Conservation (phyloP, 2,888 invertebrate genomes). For the Diadromus collaris region DNA sequence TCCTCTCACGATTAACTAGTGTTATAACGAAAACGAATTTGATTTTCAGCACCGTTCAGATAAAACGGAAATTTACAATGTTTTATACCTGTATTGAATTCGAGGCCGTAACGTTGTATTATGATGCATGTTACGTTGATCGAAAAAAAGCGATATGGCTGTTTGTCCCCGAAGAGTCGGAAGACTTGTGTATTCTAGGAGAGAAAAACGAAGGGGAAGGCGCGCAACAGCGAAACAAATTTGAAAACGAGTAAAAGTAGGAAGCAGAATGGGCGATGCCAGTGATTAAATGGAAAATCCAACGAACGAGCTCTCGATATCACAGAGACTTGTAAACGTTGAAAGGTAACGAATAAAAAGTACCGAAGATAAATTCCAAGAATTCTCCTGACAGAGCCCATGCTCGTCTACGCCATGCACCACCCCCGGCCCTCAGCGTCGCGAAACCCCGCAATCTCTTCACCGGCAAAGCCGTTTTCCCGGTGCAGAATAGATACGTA, state of each 20-base stretch:
- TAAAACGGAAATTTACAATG: no score
- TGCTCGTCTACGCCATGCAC: slow-evolving; percentile 13
- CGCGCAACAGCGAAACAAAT: slow-evolving; percentile 5
- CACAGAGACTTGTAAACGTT: slow-evolving; percentile 44
- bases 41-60: no score
- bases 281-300: slow-evolving; percentile 3
- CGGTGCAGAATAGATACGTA: slow-evolving; percentile 12
- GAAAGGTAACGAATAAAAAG: slow-evolving; percentile 56
- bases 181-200: background rate
- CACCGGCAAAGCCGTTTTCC: background rate
- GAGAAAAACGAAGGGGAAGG: slow-evolving; percentile 3
- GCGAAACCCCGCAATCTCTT: slow-evolving; percentile 28
- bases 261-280: background rate
- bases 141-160: background rate
- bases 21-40: no score
- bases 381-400: slow-evolving; percentile 39
- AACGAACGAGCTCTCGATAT: slow-evolving; percentile 3
- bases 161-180: slow-evolving; percentile 7
- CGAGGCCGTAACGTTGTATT: no score
- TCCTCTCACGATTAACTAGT: no score
- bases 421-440: slow-evolving; percentile 15
- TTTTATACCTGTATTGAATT: no score
- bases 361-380: slow-evolving; percentile 56
- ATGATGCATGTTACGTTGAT: no score
- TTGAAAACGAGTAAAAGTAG: slow-evolving; percentile 1